Base-by-base conservation (phyloP, 2,113 vertebrate genomes). In the Plecturocebus donacophilus region DNA sequence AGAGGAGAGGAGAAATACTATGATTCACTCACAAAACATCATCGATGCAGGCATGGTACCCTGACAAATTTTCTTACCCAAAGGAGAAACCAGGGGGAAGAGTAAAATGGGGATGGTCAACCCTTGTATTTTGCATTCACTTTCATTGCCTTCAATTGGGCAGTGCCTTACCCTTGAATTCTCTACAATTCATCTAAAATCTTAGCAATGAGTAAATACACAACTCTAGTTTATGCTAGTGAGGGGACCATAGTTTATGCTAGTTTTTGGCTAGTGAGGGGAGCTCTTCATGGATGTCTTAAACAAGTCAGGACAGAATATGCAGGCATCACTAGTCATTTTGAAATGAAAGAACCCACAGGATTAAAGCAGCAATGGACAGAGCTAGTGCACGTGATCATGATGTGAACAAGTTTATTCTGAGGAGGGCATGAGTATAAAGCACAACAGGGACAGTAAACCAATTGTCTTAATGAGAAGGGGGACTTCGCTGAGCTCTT, bases 11-110 rank as follows among this genome's bases (percentile, higher is more conserved):
- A 49, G 40, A 90, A 80, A 49, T 25, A 21, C 4, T 42, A 8
- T 11, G 19, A 0, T 56, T 90, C 4, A 8, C 6, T 47, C n/a
- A 25, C 27, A 32, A 56, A 40, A 32, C 7, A 54, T 21, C 35
- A 73, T 27, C 4, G 23, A 14, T 17, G 4, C 17, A 27, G 20
- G 30, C 0, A 0, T 20, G 10, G 5, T 25, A 12, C 40, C 45
- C 6, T 54, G 35, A 23, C 13, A 27, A 45, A 25, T 75, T 90
- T 91, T 75, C 80, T 56, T 49, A 81, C 21, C 25, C 27, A 38
- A 64, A 94, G 58, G 21, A 73, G 35, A 86, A 10, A 19, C 4
- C 6, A 20, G 13, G 32, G 17, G 0, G 8, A 32, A 27, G 21
- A 17, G 8, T 61, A 68, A 45, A 80, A 42, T n/a, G n/a, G 2